Percentiles rank a stretch among this genome's conserved stretches.
Conservation (phyloP, 2,888 invertebrate genomes). For the Nomada hirtipes region DNA sequence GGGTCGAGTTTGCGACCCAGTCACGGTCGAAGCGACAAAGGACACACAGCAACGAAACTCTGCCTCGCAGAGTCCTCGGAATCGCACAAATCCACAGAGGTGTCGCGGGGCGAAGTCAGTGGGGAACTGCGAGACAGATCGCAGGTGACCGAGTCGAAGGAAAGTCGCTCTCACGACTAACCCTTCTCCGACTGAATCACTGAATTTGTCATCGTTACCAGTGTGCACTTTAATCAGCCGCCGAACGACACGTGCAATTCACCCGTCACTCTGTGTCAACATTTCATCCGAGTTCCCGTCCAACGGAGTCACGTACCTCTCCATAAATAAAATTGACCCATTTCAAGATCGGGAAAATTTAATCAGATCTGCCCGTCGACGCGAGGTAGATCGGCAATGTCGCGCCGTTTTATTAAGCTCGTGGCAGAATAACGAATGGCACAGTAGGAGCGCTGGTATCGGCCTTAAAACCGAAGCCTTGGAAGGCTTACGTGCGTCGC, state of each 20-base stretch:
- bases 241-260: not conserved
- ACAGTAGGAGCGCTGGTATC: not conserved
- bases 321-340: too few relatives aligned
- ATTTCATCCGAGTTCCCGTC: not conserved
- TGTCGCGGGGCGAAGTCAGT: not conserved
- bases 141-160: too few relatives aligned
- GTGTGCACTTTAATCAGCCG: not conserved
- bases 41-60: not conserved
- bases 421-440: too few relatives aligned
- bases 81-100: not conserved
- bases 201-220: not conserved
- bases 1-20: not conserved
- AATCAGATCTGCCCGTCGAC: too few relatives aligned
- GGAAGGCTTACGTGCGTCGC: not conserved
- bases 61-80: not conserved
- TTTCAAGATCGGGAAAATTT: too few relatives aligned
- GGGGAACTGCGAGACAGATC: not conserved
- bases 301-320: too few relatives aligned
- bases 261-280: not conserved
- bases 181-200: not conserved
- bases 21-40: not conserved
- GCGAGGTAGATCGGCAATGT: too few relatives aligned
- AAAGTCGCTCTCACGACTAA: not conserved
- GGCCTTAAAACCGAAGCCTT: constrained; percentile 8
- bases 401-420: too few relatives aligned